Evolutionary conservation across 2,888 invertebrate species (phyloP).

Genomic region (Phaedon cochleariae): DNA sequence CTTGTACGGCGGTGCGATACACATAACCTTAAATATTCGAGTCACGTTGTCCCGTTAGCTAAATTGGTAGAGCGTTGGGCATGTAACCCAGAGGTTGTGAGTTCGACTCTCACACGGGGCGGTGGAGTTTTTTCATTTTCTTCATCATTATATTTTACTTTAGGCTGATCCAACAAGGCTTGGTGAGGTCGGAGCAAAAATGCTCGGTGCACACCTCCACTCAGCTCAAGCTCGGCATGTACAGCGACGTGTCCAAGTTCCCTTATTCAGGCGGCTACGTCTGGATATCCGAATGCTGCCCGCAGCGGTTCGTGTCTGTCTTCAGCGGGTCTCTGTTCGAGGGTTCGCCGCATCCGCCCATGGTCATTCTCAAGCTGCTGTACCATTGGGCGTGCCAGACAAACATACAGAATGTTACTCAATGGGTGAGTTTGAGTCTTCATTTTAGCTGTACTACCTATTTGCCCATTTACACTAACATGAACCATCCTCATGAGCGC

Average conservation of each 20-base stretch:
- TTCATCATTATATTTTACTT: too few species aligned
- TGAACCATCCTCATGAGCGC: too few species aligned
- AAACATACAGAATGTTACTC: slow-evolving; percentile 85
- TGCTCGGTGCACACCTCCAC: slow-evolving; percentile 74
- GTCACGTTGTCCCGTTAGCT: too few species aligned
- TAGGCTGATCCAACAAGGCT: slow-evolving; percentile 80
- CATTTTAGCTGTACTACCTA: too few species aligned
- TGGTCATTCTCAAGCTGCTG: slow-evolving; percentile 81
- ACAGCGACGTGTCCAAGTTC: slow-evolving; percentile 84
- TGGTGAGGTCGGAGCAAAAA: slow-evolving; percentile 81
- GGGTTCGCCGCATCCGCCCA: slow-evolving; percentile 84
- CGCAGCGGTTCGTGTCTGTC: slow-evolving; percentile 84
- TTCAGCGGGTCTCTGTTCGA: slow-evolving; percentile 89
- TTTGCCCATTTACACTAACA: too few species aligned
- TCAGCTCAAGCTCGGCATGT: slow-evolving; percentile 84
- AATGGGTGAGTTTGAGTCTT: slow-evolving; percentile 74
- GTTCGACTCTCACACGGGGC: too few species aligned
- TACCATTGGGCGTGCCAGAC: slow-evolving; percentile 95
- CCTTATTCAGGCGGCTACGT: slow-evolving; percentile 91
- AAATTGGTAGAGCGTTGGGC: too few species aligned
- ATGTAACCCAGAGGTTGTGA: too few species aligned
- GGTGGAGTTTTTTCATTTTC: too few species aligned
- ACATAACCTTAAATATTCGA: too few species aligned
- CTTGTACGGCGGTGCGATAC: too few species aligned
- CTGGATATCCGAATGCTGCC: slow-evolving; percentile 90